Percentiles rank a stretch among this genome's conserved stretches.
phyloP scores from a whole-genome alignment of 2,113 vertebrate species.

The Lutjanus erythropterus region DNA sequence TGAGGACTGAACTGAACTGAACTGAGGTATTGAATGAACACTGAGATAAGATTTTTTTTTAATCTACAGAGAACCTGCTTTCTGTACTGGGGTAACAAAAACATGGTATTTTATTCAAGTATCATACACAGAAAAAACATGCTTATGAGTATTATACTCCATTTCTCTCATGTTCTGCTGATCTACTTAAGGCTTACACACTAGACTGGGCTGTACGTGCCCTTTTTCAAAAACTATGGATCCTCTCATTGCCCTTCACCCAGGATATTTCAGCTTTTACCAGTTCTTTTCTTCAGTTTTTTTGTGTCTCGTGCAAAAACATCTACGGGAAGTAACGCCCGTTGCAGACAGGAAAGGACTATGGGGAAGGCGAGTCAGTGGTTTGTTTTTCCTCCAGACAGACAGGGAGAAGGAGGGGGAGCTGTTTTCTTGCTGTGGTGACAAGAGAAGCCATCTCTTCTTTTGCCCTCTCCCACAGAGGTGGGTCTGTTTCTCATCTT shows the following conservation, averaged over 20 bases:
- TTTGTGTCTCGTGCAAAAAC: constrained; percentile 36
- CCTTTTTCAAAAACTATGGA: background rate
- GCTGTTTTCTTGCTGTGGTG: constrained; percentile 55
- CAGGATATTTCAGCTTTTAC: background rate
- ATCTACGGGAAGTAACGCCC: constrained; percentile 52
- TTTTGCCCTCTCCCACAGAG: constrained; percentile 36
- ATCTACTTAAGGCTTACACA: too few species aligned
- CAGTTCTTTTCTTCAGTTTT: background rate
- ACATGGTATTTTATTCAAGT: too few species aligned
- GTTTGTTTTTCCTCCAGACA: constrained; percentile 69
- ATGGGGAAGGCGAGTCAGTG: constrained; percentile 36
- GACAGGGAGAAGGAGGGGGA: background rate
- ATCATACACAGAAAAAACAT: too few species aligned
- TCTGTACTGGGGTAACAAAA: too few species aligned
- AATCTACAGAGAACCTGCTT: too few species aligned
- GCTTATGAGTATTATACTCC: too few species aligned
- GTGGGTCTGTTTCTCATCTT: constrained; percentile 32
- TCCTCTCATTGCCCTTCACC: constrained; percentile 35
- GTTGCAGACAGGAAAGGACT: constrained; percentile 55
- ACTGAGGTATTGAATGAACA: too few species aligned
- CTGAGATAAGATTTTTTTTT: too few species aligned
- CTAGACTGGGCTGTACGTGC: too few species aligned
- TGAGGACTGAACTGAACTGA: too few species aligned
- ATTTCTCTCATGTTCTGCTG: too few species aligned
- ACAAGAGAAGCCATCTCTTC: constrained; percentile 44